Evolutionary conservation across 2,797 vertebrate species (phyloP).

Genomic region (Gila robusta): DNA sequence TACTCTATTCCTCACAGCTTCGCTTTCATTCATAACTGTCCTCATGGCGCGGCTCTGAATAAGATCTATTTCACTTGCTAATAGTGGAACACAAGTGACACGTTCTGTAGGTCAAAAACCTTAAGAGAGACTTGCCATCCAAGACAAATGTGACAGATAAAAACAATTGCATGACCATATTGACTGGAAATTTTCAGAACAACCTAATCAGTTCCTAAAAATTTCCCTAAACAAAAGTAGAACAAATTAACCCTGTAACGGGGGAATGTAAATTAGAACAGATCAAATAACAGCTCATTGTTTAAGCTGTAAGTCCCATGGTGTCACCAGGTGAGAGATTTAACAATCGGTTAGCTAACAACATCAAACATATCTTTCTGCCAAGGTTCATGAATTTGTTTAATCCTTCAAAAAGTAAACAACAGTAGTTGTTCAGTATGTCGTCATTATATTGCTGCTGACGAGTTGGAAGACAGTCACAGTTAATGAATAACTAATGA

Average conservation of each 20-base stretch:
- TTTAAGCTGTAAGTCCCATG: too few relatives aligned
- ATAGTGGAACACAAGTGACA: neutral
- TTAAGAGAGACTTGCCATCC: neutral
- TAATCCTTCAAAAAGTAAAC: neutral
- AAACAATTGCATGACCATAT: neutral
- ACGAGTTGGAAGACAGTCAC: neutral
- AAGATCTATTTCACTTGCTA: too few relatives aligned
- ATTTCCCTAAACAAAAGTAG: neutral
- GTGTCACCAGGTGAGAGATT: neutral
- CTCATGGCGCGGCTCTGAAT: too few relatives aligned
- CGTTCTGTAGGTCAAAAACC: neutral
- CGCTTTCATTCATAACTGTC: too few relatives aligned
- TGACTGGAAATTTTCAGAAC: neutral
- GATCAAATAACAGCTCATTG: neutral
- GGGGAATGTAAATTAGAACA: neutral
- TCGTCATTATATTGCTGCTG: neutral
- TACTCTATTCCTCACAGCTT: too few relatives aligned
- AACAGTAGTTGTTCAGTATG: neutral
- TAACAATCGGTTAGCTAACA: neutral
- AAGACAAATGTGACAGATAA: too few relatives aligned
- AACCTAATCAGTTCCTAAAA: neutral
- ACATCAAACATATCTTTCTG: neutral
- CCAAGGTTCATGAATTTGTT: neutral
- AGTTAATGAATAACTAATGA: slow-evolving; percentile 53
- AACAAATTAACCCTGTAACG: neutral